Conservation (phyloP, 1,140 invertebrate species). For the Aphelinus atriplicis region DNA sequence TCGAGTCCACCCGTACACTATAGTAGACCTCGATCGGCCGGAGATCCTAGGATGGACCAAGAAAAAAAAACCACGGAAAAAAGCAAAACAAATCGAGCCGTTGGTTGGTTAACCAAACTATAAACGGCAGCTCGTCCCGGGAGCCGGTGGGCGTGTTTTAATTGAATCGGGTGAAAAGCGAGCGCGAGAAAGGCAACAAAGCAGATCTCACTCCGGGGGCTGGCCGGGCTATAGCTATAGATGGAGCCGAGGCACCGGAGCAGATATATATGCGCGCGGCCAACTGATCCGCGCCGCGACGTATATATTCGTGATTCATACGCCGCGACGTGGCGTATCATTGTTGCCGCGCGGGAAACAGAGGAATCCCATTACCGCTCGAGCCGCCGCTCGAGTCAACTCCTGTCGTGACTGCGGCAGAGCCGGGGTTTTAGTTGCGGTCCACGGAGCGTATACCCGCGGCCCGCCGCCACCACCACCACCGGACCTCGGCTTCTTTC, state of each 20-base stretch:
- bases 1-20: too few relatives aligned
- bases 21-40: too few relatives aligned
- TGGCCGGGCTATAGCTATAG: too few relatives aligned
- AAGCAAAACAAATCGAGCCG: too few relatives aligned
- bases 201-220: neutral
- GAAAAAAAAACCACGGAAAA: too few relatives aligned
- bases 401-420: neutral
- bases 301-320: slow-evolving; percentile 60
- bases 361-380: slow-evolving; percentile 63
- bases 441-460: slow-evolving; percentile 53
- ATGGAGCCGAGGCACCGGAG: neutral
- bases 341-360: slow-evolving; percentile 59
- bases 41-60: too few relatives aligned
- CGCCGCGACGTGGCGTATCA: slow-evolving; percentile 59
- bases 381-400: slow-evolving; percentile 33
- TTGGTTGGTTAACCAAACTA: too few relatives aligned
- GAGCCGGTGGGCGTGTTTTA: neutral
- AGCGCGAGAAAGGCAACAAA: neutral
- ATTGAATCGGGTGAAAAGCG: neutral
- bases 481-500: slow-evolving; percentile 6
- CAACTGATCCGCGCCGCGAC: neutral
- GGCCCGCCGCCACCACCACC: too few relatives aligned
- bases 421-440: slow-evolving; percentile 57
- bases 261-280: neutral
- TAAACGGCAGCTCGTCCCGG: too few relatives aligned